Base-by-base conservation (phyloP, 1,140 invertebrate genomes). In the Zeugodacus cucurbitae region DNA sequence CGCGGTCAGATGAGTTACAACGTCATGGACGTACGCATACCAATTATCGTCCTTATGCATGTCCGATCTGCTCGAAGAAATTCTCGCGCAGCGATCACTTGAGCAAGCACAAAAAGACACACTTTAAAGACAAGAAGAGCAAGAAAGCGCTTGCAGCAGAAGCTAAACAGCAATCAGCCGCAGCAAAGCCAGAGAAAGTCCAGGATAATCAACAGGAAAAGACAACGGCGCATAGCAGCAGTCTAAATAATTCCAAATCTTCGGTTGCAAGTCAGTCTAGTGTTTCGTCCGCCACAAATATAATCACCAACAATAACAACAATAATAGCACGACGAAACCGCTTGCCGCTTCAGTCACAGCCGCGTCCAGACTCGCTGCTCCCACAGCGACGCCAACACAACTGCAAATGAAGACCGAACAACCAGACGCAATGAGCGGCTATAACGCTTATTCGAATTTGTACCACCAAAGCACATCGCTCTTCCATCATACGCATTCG, bases 11-110 rank as follows among this genome's bases (percentile, higher is more conserved):
- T 90, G 98, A 98, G 90, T 94, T 98, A 20, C 97, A 98, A 87
- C 94, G 98, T 32, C 97, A 98, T 89, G 93, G 96, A 0, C 94
- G 97, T 3, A 98, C 96, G 0, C 97, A 98, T 90, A 97, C 97
- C 0, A 97, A 97, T 0, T 96, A 97, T 89, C 97, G 98, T 88
- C 95, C 97, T 1, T 97, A 97, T 91, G 94, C 95, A 2, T 98
- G 97, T 91, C 94, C 94, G 2, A 94, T 96, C 3, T 98, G 97
- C 90, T 94, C 94, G 4, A 98, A 98, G 91, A 94, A 96, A 34
- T 98, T 98, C 91, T 97, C 96, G 93, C 94, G 97, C 26, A 97
- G 97, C 37, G 97, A 98, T 92, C 97, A 98, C 92, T 94, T 98
- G 0, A 96, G 96, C 11, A 98, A 98, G 93, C 97, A 98, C 92